Conservation (phyloP, 2,113 vertebrate species). For the Lepisosteus oculatus region DNA sequence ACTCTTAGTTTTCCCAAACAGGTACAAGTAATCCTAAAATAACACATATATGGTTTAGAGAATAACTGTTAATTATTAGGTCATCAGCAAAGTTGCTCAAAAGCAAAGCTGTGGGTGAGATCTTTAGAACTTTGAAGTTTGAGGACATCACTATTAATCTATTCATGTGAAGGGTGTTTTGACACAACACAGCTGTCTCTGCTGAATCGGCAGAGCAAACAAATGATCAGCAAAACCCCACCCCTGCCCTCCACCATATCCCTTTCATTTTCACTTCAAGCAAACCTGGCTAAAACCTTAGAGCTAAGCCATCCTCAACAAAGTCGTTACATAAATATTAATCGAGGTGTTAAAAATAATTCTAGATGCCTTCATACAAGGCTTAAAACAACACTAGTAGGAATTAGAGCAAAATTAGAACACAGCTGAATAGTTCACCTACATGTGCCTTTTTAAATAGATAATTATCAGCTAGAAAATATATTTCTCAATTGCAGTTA, state of each 20-base stretch:
- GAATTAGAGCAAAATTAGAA: not conserved
- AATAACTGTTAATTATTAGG: too few relatives aligned
- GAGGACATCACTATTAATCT: not conserved
- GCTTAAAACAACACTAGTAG: too few relatives aligned
- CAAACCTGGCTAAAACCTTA: slow-evolving; percentile 11
- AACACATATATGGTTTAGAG: too few relatives aligned
- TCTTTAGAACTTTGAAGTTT: not conserved
- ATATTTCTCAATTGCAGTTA: too few relatives aligned
- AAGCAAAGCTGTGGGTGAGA: not conserved
- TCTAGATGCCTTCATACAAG: too few relatives aligned
- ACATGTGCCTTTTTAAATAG: not conserved
- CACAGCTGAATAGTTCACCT: not conserved
- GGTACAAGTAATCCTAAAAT: too few relatives aligned
- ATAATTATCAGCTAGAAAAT: too few relatives aligned
- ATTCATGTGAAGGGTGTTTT: slow-evolving; percentile 9
- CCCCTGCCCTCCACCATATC: slow-evolving; percentile 15
- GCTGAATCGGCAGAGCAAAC: slow-evolving; percentile 25
- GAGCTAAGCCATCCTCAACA: not conserved
- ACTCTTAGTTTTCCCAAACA: too few relatives aligned
- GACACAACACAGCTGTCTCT: slow-evolving; percentile 27
- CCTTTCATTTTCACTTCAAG: slow-evolving; percentile 16
- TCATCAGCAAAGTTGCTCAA: too few relatives aligned
- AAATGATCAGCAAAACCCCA: slow-evolving; percentile 15
- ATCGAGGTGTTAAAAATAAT: too few relatives aligned
- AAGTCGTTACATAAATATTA: not conserved